Evolutionary conservation across 2,797 vertebrate genomes (phyloP).

Genomic region (Dallia pectoralis): DNA sequence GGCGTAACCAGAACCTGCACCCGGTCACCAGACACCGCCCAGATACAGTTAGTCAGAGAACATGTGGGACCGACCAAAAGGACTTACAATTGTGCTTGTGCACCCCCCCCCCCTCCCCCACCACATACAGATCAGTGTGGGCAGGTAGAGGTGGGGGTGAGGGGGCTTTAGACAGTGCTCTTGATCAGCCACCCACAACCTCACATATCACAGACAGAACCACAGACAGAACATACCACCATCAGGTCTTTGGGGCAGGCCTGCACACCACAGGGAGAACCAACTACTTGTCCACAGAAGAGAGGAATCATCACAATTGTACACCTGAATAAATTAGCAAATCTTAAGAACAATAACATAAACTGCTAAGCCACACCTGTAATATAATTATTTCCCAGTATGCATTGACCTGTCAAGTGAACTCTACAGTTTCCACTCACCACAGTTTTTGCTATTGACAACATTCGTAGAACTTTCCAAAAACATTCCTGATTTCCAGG

Average conservation of each 20-base stretch:
- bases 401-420: no score
- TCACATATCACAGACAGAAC: neutral
- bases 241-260: neutral
- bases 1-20: conserved; percentile 46
- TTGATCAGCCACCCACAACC: no score
- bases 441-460: no score
- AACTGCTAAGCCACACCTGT: no score
- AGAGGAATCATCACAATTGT: neutral
- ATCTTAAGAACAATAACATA: no score
- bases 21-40: conserved; percentile 37
- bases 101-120: no score
- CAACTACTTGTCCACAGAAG: neutral
- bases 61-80: conserved; percentile 25
- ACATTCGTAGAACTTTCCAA: no score
- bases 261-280: neutral
- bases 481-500: no score
- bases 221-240: neutral
- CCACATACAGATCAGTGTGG: conserved; percentile 15
- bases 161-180: no score
- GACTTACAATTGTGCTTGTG: neutral
- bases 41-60: neutral
- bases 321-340: no score
- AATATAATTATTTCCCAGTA: no score
- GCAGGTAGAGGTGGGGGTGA: neutral
- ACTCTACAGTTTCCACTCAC: no score